Conservation (phyloP, 1,140 invertebrate genomes). For the Maconellicoccus hirsutus region DNA sequence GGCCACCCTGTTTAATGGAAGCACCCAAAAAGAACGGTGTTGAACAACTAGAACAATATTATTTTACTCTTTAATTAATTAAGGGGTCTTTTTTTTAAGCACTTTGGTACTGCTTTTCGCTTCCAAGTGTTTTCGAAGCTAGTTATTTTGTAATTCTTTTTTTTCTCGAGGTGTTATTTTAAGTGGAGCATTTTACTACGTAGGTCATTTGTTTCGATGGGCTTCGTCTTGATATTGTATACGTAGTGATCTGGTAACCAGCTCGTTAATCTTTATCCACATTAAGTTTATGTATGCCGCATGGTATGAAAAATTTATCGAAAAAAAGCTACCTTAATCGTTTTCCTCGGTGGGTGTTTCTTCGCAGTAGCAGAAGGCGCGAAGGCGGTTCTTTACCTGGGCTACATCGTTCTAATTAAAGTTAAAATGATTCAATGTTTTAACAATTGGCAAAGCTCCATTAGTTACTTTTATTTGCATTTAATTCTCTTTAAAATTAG, state of each 20-base stretch:
- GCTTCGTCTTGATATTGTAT: too few relatives aligned
- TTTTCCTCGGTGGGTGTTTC: too few relatives aligned
- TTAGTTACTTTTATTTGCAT: slow-evolving; percentile 1
- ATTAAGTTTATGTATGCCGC: too few relatives aligned
- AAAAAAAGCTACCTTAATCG: too few relatives aligned
- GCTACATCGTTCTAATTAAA: too few relatives aligned
- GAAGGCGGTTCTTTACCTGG: too few relatives aligned
- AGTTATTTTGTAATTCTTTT: background rate
- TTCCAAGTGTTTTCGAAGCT: background rate
- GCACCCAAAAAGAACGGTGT: background rate
- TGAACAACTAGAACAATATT: slow-evolving; percentile 1
- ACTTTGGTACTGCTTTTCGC: background rate
- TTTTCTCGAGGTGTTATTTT: background rate
- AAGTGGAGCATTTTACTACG: too few relatives aligned
- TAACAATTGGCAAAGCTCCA: slow-evolving; percentile 4
- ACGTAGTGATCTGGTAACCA: too few relatives aligned
- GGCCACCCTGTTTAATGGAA: background rate
- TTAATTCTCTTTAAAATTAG: background rate
- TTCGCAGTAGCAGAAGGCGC: too few relatives aligned
- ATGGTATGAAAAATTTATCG: too few relatives aligned
- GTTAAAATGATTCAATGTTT: background rate
- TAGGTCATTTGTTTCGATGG: too few relatives aligned
- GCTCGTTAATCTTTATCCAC: too few relatives aligned
- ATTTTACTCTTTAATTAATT: background rate
- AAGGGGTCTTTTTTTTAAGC: background rate